Evolutionary conservation across 2,113 vertebrate species (phyloP), one percentile per base, ranked within the genome.

Genomic region (Phaethornis superciliosus): DNA sequence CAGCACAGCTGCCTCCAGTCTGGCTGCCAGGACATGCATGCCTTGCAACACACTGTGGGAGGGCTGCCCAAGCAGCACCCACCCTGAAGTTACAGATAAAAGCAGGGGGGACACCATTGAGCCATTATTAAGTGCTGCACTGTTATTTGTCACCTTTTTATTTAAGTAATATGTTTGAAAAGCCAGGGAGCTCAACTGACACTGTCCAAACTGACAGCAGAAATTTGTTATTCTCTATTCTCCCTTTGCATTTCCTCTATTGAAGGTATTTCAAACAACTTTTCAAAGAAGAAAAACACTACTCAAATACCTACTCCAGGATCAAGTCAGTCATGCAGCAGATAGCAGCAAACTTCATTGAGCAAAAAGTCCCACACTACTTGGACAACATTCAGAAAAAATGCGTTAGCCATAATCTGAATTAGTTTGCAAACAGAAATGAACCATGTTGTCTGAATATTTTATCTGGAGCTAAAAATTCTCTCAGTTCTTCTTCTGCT

Each of bases 1-100:
- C 85, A 0, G 60, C 52, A 60, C 4, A 42, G 15, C 7, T 9
- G 10, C 54, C 54, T 65, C 37, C 62, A 60, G 21, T 27, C 64
- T 9, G 8, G 35, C 47, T 42, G 47, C 21, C 12, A 32, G 49
- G 35, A 67, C 72, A 83, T 6, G 2, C 0, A 0, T 54, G 47
- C 9, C 56, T 7, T 8, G n/a, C 2, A 1, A 30, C 27, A 27
- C 0, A 0, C 27, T 32, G 28, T 20, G 35, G 35, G 24, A 77
- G 33, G 69, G 56, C 62, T 75, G 26, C 72, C 21, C 44, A 37
- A 86, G 55, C 54, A 71, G 60, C 58, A 35, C 44, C 16, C 49
- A 23, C 12, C 2, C 19, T 55, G 49, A 11, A 35, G n/a, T 23
- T 15, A 18, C 19, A 14, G 69, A 77, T 47, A 44, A 80, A 92